phyloP scores from a whole-genome alignment of 2,797 vertebrate genomes.

The Orientallactaga sibirica region DNA sequence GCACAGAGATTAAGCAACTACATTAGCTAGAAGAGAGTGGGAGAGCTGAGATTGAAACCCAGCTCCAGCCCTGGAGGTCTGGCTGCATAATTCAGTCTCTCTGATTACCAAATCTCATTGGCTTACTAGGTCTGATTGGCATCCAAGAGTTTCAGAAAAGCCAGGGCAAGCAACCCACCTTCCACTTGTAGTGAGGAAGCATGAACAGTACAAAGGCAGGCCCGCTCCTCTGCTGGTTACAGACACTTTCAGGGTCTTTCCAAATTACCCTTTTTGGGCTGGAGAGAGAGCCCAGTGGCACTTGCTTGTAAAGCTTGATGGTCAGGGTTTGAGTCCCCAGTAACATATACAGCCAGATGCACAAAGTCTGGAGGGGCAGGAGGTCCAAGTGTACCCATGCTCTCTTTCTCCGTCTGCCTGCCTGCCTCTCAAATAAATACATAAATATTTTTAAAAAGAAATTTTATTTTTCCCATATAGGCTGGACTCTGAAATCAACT shows the following conservation, averaged over 20 bases:
- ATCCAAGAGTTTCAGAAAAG: neutral
- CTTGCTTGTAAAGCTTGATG: too few relatives aligned
- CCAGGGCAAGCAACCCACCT: neutral
- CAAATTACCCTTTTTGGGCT: neutral
- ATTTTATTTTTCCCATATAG: neutral
- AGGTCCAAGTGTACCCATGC: too few relatives aligned
- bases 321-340: too few relatives aligned
- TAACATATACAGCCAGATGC: too few relatives aligned
- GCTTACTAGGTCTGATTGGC: too few relatives aligned
- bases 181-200: neutral
- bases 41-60: neutral
- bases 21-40: neutral
- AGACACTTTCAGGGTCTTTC: neutral
- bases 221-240: neutral
- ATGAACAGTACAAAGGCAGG: neutral
- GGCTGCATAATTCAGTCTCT: neutral
- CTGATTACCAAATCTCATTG: neutral
- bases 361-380: too few relatives aligned
- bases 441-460: too few relatives aligned
- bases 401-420: too few relatives aligned
- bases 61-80: fast-evolving
- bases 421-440: too few relatives aligned
- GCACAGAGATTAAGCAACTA: neutral
- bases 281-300: too few relatives aligned
- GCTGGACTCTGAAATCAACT: neutral